These are phyloP conservation scores for Pachypanchax playfairii DNA, from an alignment of 2,113 vertebrate genomes.

Conservation along the genomic window DNA sequence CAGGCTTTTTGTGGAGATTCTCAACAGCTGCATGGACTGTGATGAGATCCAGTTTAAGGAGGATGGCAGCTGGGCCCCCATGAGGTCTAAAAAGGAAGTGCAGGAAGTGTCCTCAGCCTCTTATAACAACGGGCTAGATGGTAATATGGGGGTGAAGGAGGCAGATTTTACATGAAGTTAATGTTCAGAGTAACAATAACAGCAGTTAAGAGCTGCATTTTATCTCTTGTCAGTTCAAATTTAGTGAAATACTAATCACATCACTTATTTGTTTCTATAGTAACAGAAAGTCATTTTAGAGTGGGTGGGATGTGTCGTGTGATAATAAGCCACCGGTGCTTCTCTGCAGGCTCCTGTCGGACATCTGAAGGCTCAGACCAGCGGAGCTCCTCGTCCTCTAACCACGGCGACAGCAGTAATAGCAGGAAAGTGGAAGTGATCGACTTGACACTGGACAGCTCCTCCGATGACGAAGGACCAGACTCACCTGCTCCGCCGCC, in stretches of 20 bases:
- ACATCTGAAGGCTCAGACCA: conserved; percentile 84
- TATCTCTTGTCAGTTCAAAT: conserved; percentile 36
- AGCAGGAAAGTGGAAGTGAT: conserved; percentile 96
- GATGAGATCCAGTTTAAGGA: conserved; percentile 99
- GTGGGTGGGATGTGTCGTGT: background rate
- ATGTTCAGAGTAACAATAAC: conserved; percentile 9
- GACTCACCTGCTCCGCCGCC: conserved; percentile 56
- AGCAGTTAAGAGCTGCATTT: conserved; percentile 13
- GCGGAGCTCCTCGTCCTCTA: conserved; percentile 81
- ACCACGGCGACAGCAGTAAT: conserved; percentile 75
- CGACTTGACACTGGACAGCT: conserved; percentile 96
- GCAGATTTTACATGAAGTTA: conserved; percentile 4
- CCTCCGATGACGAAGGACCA: conserved; percentile 92
- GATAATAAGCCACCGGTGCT: background rate
- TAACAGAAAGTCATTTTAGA: conserved; percentile 27
- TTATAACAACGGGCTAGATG: conserved; percentile 88
- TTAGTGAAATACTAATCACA: conserved; percentile 26
- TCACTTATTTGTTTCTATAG: conserved; percentile 46
- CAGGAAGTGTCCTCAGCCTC: conserved; percentile 91
- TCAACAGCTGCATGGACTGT: conserved; percentile 95
- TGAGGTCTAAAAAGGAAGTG: conserved; percentile 96
- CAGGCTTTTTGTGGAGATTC: conserved; percentile 98
- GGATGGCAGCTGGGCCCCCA: conserved; percentile 96
- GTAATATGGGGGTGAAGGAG: conserved; percentile 64
- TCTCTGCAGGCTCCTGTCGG: conserved; percentile 81